phyloP scores from a whole-genome alignment of 1,140 invertebrate species.

The Drosophila elegans region DNA sequence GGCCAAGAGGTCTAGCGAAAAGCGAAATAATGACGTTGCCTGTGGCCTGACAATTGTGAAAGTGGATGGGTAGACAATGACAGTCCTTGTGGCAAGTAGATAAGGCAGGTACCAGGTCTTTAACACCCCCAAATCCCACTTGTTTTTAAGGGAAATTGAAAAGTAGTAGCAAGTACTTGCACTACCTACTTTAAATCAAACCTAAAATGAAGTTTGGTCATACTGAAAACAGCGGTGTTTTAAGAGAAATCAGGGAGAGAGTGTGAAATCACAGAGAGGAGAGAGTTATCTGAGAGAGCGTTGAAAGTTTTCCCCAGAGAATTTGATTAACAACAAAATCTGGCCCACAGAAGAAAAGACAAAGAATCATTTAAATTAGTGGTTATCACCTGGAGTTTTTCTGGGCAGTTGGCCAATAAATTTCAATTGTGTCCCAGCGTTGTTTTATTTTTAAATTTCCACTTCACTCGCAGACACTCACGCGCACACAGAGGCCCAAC shows the following conservation, averaged over 20 bases:
- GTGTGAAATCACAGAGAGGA: constrained; percentile 2
- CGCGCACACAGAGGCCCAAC: constrained; percentile 35
- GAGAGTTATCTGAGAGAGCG: constrained; percentile 1
- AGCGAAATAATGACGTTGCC: constrained; percentile 23
- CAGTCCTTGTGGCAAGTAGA: constrained; percentile 16
- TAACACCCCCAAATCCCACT: not conserved
- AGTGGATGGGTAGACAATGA: constrained; percentile 1
- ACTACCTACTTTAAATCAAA: constrained; percentile 20
- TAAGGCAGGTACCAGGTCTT: constrained; percentile 34
- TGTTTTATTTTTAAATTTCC: constrained; percentile 76
- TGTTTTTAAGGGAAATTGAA: constrained; percentile 18
- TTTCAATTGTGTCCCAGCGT: constrained; percentile 31
- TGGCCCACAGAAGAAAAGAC: constrained; percentile 2
- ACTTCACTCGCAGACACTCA: constrained; percentile 48
- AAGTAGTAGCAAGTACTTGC: constrained; percentile 33
- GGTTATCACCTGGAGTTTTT: constrained; percentile 45
- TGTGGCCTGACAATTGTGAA: not conserved
- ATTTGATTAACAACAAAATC: constrained; percentile 49
- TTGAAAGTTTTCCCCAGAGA: constrained; percentile 35
- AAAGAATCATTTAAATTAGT: constrained; percentile 6
- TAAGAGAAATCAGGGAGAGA: constrained; percentile 16
- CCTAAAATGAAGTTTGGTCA: constrained; percentile 21
- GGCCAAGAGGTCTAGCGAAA: constrained; percentile 24
- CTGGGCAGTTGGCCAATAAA: constrained; percentile 17
- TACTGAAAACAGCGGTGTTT: constrained; percentile 6